Percentiles rank a stretch among this genome's conserved stretches.
phyloP scores from a whole-genome alignment of 92 coral and sea anemone species.

The Paragorgia papillata region DNA sequence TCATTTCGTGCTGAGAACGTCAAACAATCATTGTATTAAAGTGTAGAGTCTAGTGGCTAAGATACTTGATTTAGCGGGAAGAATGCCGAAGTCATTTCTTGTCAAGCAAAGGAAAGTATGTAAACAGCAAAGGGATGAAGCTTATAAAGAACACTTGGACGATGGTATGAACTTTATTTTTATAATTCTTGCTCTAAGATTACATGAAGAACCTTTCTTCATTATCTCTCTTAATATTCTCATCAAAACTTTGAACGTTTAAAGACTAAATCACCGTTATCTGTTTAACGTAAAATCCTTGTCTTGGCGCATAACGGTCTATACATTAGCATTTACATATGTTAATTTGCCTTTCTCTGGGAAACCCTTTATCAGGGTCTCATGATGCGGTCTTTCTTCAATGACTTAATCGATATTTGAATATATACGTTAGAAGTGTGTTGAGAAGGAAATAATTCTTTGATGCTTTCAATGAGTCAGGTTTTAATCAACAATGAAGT shows the following conservation, averaged over 20 bases:
- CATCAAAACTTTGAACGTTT: background rate
- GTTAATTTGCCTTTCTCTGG: conserved; percentile 32
- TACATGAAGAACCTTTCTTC: background rate
- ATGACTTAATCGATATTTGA: background rate
- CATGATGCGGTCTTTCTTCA: background rate
- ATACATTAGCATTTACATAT: conserved; percentile 41
- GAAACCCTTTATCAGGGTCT: background rate
- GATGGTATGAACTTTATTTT: conserved; percentile 22
- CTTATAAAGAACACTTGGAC: conserved; percentile 1
- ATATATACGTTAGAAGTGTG: background rate
- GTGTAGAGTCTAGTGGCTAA: background rate
- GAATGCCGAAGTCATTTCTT: conserved; percentile 82
- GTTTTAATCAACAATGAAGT: background rate
- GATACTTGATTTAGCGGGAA: conserved; percentile 11
- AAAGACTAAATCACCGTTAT: conserved; percentile 28
- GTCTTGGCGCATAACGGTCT: conserved; percentile 45
- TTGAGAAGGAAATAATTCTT: background rate
- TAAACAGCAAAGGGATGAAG: conserved; percentile 46
- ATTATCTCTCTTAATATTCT: conserved; percentile 2
- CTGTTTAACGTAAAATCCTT: conserved; percentile 4
- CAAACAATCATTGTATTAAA: background rate
- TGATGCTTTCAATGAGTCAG: background rate
- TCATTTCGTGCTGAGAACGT: background rate
- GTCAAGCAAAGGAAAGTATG: conserved; percentile 71
- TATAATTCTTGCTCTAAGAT: background rate